Percentiles rank a stretch among this genome's conserved stretches.
Evolutionary conservation across 2,113 vertebrate genomes (phyloP).

Genomic region (Pitta sordida): DNA sequence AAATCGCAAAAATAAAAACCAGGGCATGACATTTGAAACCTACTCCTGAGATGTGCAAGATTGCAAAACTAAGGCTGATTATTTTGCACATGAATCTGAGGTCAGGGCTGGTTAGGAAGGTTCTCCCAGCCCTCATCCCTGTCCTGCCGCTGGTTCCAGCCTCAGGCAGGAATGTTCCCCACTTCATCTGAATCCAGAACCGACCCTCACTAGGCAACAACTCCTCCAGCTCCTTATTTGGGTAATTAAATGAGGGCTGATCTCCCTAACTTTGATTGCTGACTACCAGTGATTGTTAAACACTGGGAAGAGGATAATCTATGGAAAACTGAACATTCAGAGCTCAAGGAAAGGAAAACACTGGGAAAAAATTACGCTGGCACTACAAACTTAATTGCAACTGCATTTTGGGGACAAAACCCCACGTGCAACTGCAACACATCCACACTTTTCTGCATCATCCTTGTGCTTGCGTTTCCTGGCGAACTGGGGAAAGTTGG

Average conservation of each 20-base stretch:
- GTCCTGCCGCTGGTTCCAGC: neutral
- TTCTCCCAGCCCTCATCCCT: neutral
- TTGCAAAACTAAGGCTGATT: neutral
- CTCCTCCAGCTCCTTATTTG: neutral
- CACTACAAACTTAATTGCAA: neutral
- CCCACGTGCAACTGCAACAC: neutral
- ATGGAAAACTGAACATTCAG: neutral
- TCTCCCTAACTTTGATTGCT: neutral
- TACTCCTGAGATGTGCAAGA: rapidly evolving
- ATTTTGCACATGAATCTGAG: neutral
- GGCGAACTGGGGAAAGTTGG: neutral
- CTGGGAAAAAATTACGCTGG: neutral
- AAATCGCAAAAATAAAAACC: neutral
- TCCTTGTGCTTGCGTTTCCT: neutral
- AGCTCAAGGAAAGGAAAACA: neutral
- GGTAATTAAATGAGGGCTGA: neutral
- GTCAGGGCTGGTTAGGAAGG: neutral
- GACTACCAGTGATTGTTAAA: neutral
- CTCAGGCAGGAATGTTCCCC: neutral
- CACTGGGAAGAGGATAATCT: neutral
- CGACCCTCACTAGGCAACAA: neutral
- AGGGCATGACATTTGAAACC: neutral
- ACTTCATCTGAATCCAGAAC: neutral
- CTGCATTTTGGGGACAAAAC: neutral
- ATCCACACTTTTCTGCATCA: neutral